Conservation (phyloP, 1,140 invertebrate species). For the Drosophila kikkawai region DNA sequence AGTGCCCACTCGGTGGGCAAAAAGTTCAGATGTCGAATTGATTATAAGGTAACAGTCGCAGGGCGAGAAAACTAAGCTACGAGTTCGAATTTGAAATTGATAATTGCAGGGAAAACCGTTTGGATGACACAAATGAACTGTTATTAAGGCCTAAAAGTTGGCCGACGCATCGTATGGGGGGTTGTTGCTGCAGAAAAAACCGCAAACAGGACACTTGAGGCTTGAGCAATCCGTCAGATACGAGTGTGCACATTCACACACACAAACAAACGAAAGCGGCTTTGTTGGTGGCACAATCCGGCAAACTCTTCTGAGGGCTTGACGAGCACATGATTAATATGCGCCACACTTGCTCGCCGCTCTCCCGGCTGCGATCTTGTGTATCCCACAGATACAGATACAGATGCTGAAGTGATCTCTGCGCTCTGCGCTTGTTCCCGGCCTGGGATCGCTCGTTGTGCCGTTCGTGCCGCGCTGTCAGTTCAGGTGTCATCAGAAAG, state of each 20-base stretch:
- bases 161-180: constrained; percentile 1
- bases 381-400: constrained; percentile 41
- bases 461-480: constrained; percentile 66
- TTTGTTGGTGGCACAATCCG: constrained; percentile 54
- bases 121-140: constrained; percentile 77
- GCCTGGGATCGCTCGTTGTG: constrained; percentile 24
- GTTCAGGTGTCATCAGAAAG: constrained; percentile 80
- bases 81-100: constrained; percentile 39
- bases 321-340: constrained; percentile 81
- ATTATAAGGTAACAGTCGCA: constrained; percentile 41
- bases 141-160: constrained; percentile 53
- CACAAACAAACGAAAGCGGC: constrained; percentile 22
- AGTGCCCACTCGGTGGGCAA: not conserved
- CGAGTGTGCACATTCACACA: constrained; percentile 17
- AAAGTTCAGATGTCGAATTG: constrained; percentile 70
- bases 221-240: constrained; percentile 45
- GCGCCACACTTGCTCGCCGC: constrained; percentile 61
- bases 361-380: constrained; percentile 24
- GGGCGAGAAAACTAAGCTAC: constrained; percentile 3
- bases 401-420: constrained; percentile 65
- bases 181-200: constrained; percentile 34
- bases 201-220: constrained; percentile 72
- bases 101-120: constrained; percentile 44
- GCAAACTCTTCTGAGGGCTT: constrained; percentile 54
- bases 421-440: not conserved